Conservation (phyloP, 2,113 vertebrate species). For the Ageneiosus marmoratus region DNA sequence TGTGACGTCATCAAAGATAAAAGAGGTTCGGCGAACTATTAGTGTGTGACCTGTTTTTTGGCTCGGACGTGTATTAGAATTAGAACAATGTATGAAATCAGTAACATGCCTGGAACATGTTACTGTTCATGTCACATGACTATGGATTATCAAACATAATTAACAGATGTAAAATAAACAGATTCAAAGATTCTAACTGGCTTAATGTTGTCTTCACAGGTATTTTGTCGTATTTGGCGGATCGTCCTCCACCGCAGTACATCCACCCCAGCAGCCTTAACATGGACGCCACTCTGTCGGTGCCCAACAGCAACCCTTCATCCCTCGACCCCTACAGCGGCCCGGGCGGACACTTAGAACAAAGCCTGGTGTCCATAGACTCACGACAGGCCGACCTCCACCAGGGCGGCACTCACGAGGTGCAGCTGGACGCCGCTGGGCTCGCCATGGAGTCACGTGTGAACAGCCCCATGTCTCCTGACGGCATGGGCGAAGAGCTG, state of each 20-base stretch:
- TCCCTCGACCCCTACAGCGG: slow-evolving; percentile 87
- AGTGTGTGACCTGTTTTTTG: too few relatives aligned
- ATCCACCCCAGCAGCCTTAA: slow-evolving; percentile 94
- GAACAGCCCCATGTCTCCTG: slow-evolving; percentile 90
- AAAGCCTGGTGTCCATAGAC: slow-evolving; percentile 89
- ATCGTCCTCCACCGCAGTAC: slow-evolving; percentile 96
- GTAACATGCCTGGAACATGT: neutral
- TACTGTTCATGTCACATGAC: neutral
- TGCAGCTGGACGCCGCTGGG: slow-evolving; percentile 80
- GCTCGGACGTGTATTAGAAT: too few relatives aligned
- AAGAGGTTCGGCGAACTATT: too few relatives aligned
- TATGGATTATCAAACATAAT: neutral
- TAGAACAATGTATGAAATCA: too few relatives aligned
- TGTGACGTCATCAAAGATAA: too few relatives aligned
- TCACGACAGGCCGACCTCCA: slow-evolving; percentile 86
- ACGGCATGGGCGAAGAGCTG: slow-evolving; percentile 87
- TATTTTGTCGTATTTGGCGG: slow-evolving; percentile 95
- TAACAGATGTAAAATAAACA: neutral
- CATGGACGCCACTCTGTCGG: slow-evolving; percentile 86
- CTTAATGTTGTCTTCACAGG: slow-evolving; percentile 75
- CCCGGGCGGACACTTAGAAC: slow-evolving; percentile 85
- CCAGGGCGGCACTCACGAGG: slow-evolving; percentile 83
- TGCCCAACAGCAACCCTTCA: slow-evolving; percentile 83
- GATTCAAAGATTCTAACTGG: neutral
- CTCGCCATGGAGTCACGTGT: slow-evolving; percentile 91